phyloP scores from a whole-genome alignment of 2,113 vertebrate species.

The Charina bottae region DNA sequence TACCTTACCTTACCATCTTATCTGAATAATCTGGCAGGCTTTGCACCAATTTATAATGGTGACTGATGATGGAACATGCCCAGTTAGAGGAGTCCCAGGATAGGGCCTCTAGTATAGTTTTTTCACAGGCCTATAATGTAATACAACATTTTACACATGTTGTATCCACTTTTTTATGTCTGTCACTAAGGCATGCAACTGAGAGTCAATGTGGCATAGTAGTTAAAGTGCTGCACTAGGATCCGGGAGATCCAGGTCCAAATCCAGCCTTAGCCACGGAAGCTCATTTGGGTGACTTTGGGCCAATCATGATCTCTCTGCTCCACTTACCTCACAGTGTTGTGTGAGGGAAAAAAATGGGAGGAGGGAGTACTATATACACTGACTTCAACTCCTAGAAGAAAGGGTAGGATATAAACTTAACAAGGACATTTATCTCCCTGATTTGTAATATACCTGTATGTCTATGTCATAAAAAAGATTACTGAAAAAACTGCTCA shows the following conservation, averaged over 20 bases:
- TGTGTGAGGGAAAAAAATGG: fast-evolving
- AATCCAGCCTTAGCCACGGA: neutral
- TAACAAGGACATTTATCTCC: neutral
- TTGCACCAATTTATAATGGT: neutral
- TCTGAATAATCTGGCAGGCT: neutral
- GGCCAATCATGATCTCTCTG: neutral
- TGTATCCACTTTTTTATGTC: neutral
- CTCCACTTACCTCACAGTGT: neutral
- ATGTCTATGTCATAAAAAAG: neutral
- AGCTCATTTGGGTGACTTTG: neutral
- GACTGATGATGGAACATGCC: neutral
- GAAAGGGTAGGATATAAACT: neutral
- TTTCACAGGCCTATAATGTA: neutral
- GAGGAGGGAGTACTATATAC: neutral
- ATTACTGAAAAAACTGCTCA: neutral
- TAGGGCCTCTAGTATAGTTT: neutral
- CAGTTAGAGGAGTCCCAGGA: neutral
- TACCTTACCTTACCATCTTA: no score
- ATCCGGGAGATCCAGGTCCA: neutral
- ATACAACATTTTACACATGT: neutral
- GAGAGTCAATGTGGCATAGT: neutral
- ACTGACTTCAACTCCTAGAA: neutral
- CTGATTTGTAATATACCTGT: no score
- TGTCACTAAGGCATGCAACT: neutral
- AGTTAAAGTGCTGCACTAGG: neutral